These are phyloP conservation scores for Chiloscyllium punctatum DNA, from an alignment of 2,797 vertebrate species.

Conservation along the genomic window DNA sequence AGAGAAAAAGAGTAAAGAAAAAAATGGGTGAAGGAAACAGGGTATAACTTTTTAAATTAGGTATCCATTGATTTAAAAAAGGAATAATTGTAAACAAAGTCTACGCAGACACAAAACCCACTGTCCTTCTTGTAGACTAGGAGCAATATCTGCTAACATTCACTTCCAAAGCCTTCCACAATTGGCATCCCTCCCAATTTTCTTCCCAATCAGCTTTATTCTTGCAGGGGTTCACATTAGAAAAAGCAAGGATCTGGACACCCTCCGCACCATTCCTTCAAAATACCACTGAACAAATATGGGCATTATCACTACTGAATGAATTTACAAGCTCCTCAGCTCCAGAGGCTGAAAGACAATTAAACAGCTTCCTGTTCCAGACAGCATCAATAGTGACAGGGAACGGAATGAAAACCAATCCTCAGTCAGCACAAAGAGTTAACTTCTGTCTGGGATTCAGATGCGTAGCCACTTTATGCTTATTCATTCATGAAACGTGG, in stretches of 20 bases:
- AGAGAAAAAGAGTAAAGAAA: too few species aligned
- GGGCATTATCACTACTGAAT: neutral
- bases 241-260: neutral
- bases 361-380: neutral
- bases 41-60: neutral
- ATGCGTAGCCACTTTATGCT: neutral
- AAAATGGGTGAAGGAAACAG: neutral
- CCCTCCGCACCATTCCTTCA: neutral
- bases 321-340: neutral
- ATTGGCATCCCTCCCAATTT: neutral
- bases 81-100: too few species aligned
- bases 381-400: neutral
- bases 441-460: neutral
- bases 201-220: neutral
- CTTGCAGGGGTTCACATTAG: neutral
- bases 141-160: neutral
- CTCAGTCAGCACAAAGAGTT: neutral
- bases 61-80: too few species aligned
- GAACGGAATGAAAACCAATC: neutral
- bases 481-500: neutral
- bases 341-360: too few species aligned
- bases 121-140: neutral
- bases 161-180: neutral
- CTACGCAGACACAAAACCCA: neutral
- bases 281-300: neutral